Base-by-base conservation (phyloP, 64 coral and sea anemone species). In the Stichodactyla helianthus region DNA sequence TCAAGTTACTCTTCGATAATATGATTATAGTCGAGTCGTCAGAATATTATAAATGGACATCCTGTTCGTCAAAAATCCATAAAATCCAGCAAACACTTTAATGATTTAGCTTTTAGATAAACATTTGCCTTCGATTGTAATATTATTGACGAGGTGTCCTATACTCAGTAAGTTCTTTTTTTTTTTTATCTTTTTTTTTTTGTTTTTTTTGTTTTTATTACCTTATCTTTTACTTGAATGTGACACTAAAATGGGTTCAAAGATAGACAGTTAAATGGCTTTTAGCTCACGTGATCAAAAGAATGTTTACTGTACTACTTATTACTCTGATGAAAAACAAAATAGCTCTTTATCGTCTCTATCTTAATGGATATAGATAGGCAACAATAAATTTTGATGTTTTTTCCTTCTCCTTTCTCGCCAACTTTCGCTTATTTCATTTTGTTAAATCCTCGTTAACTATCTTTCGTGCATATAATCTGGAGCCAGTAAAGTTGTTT, bases 1-100 rank as follows among this genome's bases (percentile, higher is more conserved):
- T 74, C 68, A 74, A 74, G 68, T 74, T 74, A 74, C 10, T 74
- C 68, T 15, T 58, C 5, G 68, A 74, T 74, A 74, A 74, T 74
- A 74, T 74, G 25, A 74, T 74, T 74, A 74, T 58, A 15, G 8
- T 74, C 68, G 4, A 28, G 25, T n/a, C 68, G 68, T 74, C 68
- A 74, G 7, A 2, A 27, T 28, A 26, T 74, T 31, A 74, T 74
- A 74, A 74, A 74, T 74, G 68, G 55, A 31, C 68, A 31, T 74
- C 68, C 68, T 74, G n/a, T 14, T 14, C 20, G 1, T n/a, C n/a
- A 74, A 74, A 28, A 74, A 28, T 31, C 23, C 26, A 74, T 74
- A 71, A 71, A 71, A 71, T 2, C 3, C 20, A 31, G 12, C 55
- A 74, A 74, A 31, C 68, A 27, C 68, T 19, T 31, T 5, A 74